Base-by-base conservation (phyloP, 1,140 invertebrate species). In the Procambarus clarkii region DNA sequence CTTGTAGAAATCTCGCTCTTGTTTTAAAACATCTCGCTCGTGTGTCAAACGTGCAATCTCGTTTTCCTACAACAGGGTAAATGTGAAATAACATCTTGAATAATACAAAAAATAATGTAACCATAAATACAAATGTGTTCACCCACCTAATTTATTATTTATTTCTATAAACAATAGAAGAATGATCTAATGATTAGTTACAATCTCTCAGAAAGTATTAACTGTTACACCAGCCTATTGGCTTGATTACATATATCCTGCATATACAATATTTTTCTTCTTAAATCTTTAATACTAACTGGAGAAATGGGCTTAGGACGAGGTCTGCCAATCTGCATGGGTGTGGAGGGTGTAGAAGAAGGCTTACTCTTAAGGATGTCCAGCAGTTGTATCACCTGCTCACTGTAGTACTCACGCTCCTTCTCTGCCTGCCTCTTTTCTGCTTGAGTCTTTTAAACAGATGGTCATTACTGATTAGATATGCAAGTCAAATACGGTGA, bases 351-450 rank as follows among this genome's bases (percentile, higher is more conserved):
- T 8, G 88, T 91, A 50, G 84, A 88, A 54, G 86, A 80, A 34
- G 87, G 86, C 54, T 90, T 89, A n/a, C 78, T 87, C 79, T 92
- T 90, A 45, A 92, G 84, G 64, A 92, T 80, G 54, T 90, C 88
- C 34, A 92, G 84, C 60, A 92, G 58, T 84, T 92, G 86, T 46
- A 87, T 76, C 69, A 92, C 92, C 71, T 92, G 92, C 34, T 92
- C 92, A 45, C 88, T 90, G 83, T 92, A 92, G 78, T 92, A 91
- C 60, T 92, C 88, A 15, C 88, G 80, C 79, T 92, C 92, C 54
- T 64, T 81, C 71, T 92, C 88, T 69, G 80, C 92, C 50, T 90
- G 78, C 34, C 83, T 54, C 71, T 83, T 85, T 54, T 92, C 92
- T 15, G 69, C 83, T 64, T 91, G 92, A 69, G 81, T 87, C 92